Percentiles rank a stretch among this genome's conserved stretches.
Conservation (phyloP, 35 echinoderm and acorn worm genomes). For the Lytechinus variegatus region DNA sequence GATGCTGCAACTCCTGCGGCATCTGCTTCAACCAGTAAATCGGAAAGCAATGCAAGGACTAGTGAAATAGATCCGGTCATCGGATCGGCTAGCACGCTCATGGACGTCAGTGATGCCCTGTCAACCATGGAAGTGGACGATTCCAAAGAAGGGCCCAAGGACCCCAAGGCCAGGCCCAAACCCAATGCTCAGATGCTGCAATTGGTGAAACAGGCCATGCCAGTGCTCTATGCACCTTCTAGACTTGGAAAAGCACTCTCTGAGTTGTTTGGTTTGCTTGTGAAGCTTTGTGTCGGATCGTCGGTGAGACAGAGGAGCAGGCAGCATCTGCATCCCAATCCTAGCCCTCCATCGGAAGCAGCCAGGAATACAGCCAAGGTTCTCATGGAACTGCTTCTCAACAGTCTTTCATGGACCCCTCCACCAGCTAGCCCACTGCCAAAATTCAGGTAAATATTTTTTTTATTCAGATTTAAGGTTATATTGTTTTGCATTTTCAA, state of each 20-base stretch:
- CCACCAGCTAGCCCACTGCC: conserved; percentile 81
- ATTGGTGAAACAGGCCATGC: conserved; percentile 91
- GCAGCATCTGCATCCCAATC: conserved; percentile 89
- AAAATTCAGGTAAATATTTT: conserved; percentile 86
- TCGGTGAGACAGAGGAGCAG: conserved; percentile 86
- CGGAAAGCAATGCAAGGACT: conserved; percentile 51
- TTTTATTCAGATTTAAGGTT: background rate
- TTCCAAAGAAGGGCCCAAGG: conserved; percentile 56
- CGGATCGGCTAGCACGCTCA: conserved; percentile 55
- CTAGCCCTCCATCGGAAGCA: conserved; percentile 80
- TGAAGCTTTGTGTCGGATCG: conserved; percentile 96
- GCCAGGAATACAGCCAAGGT: conserved; percentile 89
- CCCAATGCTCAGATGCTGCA: conserved; percentile 85
- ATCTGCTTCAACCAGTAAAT: conserved; percentile 35
- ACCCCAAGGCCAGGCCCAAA: conserved; percentile 65
- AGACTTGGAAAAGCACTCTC: conserved; percentile 89
- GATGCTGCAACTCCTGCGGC: conserved; percentile 36
- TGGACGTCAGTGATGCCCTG: conserved; percentile 79
- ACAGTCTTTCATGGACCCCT: conserved; percentile 87
- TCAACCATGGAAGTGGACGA: conserved; percentile 98
- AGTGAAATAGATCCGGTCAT: conserved; percentile 47
- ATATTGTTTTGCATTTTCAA: background rate
- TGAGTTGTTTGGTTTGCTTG: conserved; percentile 93
- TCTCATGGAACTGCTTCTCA: conserved; percentile 82
- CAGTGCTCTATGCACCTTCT: conserved; percentile 90